These are phyloP conservation scores for Habroteleia sp. DNA, from an alignment of 2,888 invertebrate species.

Conservation along the genomic window DNA sequence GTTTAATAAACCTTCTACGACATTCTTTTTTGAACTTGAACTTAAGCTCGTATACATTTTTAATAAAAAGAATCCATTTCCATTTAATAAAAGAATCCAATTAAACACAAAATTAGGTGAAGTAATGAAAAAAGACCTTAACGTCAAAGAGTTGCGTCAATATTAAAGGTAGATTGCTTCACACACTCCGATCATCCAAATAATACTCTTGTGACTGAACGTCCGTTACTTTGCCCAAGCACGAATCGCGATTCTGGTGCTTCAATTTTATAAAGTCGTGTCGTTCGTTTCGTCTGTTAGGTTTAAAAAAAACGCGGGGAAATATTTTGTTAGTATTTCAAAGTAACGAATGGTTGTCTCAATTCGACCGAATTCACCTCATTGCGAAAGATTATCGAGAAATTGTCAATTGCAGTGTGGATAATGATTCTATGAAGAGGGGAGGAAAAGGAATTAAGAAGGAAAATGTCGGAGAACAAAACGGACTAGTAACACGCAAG, in stretches of 20 bases:
- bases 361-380: slow-evolving; percentile 63
- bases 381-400: slow-evolving; percentile 67
- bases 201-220: slow-evolving; percentile 44
- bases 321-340: slow-evolving; percentile 49
- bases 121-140: too few species aligned
- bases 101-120: too few species aligned
- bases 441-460: slow-evolving; percentile 54
- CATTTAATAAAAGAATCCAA: too few species aligned
- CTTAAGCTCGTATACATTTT: too few species aligned
- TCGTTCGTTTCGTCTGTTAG: slow-evolving; percentile 38
- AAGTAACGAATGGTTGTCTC: slow-evolving; percentile 32
- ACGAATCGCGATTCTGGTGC: slow-evolving; percentile 56
- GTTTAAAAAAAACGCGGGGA: slow-evolving; percentile 50
- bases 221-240: slow-evolving; percentile 50
- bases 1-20: too few species aligned
- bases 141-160: too few species aligned
- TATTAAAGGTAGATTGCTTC: too few species aligned
- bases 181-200: too few species aligned
- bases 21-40: too few species aligned
- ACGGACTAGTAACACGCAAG: slow-evolving; percentile 67
- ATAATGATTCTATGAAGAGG: slow-evolving; percentile 51
- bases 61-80: too few species aligned
- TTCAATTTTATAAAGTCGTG: slow-evolving; percentile 57
- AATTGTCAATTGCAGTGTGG: slow-evolving; percentile 68
- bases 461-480: slow-evolving; percentile 53